Percentiles rank a stretch among this genome's conserved stretches.
These are phyloP conservation scores for Egretta garzetta DNA, from an alignment of 2,113 vertebrate species.

Conservation along the genomic window DNA sequence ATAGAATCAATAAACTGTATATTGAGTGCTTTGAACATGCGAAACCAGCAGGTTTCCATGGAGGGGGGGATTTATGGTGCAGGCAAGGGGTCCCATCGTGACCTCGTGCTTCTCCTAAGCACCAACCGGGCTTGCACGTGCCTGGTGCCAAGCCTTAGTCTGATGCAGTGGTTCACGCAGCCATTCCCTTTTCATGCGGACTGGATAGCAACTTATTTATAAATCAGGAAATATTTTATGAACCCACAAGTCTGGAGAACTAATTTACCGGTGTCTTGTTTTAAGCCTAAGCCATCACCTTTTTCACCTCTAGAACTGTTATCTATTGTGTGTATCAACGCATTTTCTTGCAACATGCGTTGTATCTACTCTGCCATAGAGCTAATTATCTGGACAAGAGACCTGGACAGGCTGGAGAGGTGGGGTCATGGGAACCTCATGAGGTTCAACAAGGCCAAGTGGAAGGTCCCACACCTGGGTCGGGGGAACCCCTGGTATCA, in stretches of 20 bases:
- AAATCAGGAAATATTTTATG: neutral
- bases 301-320: neutral
- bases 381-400: neutral
- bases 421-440: too few species aligned
- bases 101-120: neutral
- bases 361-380: neutral
- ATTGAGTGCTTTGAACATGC: neutral
- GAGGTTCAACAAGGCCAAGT: too few species aligned
- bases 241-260: neutral
- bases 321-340: neutral
- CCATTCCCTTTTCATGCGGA: neutral
- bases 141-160: neutral
- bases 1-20: neutral
- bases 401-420: too few species aligned
- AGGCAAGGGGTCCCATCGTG: neutral
- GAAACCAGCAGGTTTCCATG: fast-evolving
- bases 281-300: neutral
- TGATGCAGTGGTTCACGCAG: neutral
- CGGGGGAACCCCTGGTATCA: too few species aligned
- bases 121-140: fast-evolving
- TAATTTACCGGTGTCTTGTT: neutral
- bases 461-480: too few species aligned
- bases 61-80: neutral
- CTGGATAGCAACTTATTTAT: neutral
- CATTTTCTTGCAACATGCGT: neutral